Conservation (phyloP, 2,113 vertebrate genomes). For the Etheostoma spectabile region DNA sequence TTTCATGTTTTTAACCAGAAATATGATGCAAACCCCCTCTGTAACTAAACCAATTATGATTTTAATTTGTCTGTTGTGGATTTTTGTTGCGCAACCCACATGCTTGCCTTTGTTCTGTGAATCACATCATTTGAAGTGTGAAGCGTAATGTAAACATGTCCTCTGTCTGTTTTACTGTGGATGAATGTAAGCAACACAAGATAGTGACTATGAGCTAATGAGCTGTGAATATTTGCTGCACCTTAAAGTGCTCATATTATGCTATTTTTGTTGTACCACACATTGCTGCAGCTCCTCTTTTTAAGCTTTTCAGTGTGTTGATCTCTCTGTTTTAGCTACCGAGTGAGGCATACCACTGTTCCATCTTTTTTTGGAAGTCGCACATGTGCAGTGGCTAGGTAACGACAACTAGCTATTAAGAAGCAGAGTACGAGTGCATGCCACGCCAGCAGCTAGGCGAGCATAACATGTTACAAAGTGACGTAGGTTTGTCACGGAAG, state of each 20-base stretch:
- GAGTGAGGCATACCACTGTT: too few relatives aligned
- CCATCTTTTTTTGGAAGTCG: too few relatives aligned
- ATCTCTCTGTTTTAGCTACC: too few relatives aligned
- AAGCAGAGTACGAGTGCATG: too few relatives aligned
- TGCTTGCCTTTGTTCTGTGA: constrained; percentile 9
- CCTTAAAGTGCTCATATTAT: not conserved
- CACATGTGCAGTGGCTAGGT: too few relatives aligned
- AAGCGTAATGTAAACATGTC: constrained; percentile 19
- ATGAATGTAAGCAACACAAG: not conserved
- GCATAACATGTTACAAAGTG: too few relatives aligned
- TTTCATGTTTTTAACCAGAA: constrained; percentile 4
- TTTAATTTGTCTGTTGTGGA: not conserved
- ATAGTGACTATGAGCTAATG: constrained; percentile 4
- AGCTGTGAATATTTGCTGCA: constrained; percentile 10
- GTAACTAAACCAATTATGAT: constrained; percentile 13
- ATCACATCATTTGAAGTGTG: constrained; percentile 18
- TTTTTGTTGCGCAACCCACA: constrained; percentile 8
- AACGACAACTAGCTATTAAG: too few relatives aligned
- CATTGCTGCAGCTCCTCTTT: too few relatives aligned
- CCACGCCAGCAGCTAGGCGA: too few relatives aligned
- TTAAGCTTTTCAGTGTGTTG: too few relatives aligned
- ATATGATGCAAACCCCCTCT: not conserved
- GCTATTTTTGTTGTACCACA: too few relatives aligned
- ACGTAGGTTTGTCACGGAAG: too few relatives aligned
- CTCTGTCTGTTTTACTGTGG: constrained; percentile 5